phyloP scores from a whole-genome alignment of 2,113 vertebrate genomes.

The Antennarius striatus region DNA sequence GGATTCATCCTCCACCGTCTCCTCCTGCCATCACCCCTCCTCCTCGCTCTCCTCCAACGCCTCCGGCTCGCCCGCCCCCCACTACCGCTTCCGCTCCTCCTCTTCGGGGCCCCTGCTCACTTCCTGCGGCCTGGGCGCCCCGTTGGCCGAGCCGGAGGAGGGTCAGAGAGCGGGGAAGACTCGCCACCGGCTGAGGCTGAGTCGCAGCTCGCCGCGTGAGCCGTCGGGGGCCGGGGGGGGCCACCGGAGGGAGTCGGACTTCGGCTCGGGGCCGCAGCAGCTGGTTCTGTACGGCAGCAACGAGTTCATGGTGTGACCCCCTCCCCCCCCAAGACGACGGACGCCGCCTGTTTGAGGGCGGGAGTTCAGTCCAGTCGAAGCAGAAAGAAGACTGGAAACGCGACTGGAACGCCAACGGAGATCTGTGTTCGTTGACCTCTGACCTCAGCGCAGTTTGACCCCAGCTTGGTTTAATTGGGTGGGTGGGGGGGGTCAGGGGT shows the following conservation, averaged over 20 bases:
- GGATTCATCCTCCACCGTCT: conserved; percentile 69
- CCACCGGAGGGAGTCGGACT: conserved; percentile 82
- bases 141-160: conserved; percentile 52
- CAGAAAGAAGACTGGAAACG: not conserved
- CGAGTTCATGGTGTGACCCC: conserved; percentile 93
- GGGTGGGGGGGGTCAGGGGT: conserved; percentile 5
- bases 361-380: conserved; percentile 24
- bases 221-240: conserved; percentile 63
- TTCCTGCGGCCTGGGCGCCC: conserved; percentile 62
- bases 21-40: conserved; percentile 78
- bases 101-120: conserved; percentile 88
- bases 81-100: conserved; percentile 83
- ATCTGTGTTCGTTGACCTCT: conserved; percentile 3
- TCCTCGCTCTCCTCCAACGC: conserved; percentile 79
- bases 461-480: conserved; percentile 25
- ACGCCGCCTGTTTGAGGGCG: not conserved
- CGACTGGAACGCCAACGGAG: too few relatives aligned
- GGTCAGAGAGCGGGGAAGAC: conserved; percentile 73
- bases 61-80: conserved; percentile 76
- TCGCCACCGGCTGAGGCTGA: conserved; percentile 84
- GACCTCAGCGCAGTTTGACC: conserved; percentile 23
- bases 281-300: conserved; percentile 90
- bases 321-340: not conserved
- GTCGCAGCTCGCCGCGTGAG: conserved; percentile 89
- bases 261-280: conserved; percentile 78